phyloP scores from a whole-genome alignment of 2,888 invertebrate genomes.

The Ctena decussata region DNA sequence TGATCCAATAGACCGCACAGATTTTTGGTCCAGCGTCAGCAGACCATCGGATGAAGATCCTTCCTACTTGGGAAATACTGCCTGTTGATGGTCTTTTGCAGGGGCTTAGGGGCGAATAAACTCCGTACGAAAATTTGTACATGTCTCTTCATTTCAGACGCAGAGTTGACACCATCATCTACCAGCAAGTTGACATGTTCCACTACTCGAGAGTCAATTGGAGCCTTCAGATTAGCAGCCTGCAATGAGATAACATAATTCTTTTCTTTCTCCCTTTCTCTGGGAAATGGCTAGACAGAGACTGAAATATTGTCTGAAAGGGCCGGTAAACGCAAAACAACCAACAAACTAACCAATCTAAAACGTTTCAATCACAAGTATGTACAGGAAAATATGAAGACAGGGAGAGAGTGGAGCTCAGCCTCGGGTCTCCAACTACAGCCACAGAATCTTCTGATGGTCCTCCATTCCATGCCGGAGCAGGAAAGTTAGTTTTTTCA shows the following conservation, averaged over 20 bases:
- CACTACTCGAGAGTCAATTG: neutral
- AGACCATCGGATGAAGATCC: neutral
- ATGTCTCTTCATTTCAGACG: neutral
- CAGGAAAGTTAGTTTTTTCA: too few species aligned
- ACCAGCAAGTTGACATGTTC: neutral
- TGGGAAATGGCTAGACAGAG: too few species aligned
- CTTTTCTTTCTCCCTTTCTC: too few species aligned
- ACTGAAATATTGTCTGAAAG: too few species aligned
- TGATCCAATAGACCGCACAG: neutral
- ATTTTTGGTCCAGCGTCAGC: neutral
- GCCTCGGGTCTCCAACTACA: too few species aligned
- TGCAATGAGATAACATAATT: neutral
- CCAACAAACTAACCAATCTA: too few species aligned
- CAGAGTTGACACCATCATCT: neutral
- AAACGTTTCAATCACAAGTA: too few species aligned
- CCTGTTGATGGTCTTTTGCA: neutral
- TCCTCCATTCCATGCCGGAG: too few species aligned
- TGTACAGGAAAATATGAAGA: too few species aligned
- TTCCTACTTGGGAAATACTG: neutral
- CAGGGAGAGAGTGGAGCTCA: too few species aligned
- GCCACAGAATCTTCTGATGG: too few species aligned
- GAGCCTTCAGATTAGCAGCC: neutral
- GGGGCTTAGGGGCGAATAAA: neutral
- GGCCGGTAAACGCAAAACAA: too few species aligned
- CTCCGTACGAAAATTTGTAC: neutral